phyloP scores from a whole-genome alignment of 2,888 invertebrate species.

The Dusona sp. region DNA sequence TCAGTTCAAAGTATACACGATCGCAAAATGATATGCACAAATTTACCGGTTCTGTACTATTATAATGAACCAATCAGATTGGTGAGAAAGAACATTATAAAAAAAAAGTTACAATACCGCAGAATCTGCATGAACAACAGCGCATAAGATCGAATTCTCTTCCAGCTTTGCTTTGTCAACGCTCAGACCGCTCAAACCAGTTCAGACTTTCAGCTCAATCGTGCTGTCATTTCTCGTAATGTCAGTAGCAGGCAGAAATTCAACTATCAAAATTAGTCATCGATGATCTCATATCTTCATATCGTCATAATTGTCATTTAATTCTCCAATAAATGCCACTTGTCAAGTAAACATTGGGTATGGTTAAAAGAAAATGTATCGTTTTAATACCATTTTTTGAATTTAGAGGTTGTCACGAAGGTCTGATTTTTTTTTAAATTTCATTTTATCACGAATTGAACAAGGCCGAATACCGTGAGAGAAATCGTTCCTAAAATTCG shows the following conservation, averaged over 20 bases:
- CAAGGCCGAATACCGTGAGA: neutral
- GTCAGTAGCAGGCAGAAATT: no score
- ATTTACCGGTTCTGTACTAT: constrained; percentile 45
- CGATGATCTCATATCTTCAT: constrained; percentile 21
- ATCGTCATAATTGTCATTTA: neutral
- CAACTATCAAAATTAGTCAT: constrained; percentile 35
- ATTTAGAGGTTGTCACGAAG: no score
- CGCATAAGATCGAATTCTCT: constrained; percentile 14
- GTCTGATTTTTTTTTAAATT: neutral
- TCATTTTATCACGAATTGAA: neutral
- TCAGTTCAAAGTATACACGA: constrained; percentile 9
- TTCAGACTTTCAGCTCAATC: neutral
- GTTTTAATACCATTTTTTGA: neutral
- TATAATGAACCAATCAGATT: constrained; percentile 14
- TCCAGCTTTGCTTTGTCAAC: neutral
- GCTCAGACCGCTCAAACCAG: constrained; percentile 4
- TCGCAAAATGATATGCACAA: constrained; percentile 38
- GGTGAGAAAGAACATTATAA: neutral
- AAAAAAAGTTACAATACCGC: neutral
- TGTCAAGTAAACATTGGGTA: neutral
- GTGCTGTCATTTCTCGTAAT: constrained; percentile 28
- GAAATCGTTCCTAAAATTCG: neutral
- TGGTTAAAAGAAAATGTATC: neutral
- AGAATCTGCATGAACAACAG: constrained; percentile 14
- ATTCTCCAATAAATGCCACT: neutral